A percentile compares a stretch with the other conserved stretches of the same genome.
These are phyloP conservation scores for Alloscopus bannaensis DNA, from an alignment of 2,888 invertebrate genomes.

Conservation along the genomic window DNA sequence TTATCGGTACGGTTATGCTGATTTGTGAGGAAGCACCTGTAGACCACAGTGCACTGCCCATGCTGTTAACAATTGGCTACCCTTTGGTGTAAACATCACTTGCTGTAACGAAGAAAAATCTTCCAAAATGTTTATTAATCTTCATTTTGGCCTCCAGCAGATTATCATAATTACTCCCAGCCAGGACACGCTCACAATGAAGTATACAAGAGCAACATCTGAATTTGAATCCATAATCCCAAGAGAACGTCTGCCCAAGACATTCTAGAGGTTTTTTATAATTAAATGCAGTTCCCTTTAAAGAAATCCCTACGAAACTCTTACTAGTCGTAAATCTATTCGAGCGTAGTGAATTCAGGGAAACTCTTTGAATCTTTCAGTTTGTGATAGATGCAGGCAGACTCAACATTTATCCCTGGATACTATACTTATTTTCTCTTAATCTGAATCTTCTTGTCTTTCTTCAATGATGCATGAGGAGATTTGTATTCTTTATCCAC, in stretches of 20 bases:
- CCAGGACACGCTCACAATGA: conserved; percentile 37
- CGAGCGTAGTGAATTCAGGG: conserved; percentile 8
- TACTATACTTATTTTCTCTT: too few species aligned
- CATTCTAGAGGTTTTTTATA: conserved; percentile 1
- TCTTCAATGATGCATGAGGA: neutral
- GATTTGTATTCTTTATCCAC: conserved; percentile 24
- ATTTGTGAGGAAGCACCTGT: too few species aligned
- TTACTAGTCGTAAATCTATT: neutral
- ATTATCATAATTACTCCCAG: conserved; percentile 69
- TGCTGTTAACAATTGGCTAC: too few species aligned
- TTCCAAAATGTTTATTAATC: conserved; percentile 53
- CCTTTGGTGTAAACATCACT: too few species aligned
- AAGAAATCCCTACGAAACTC: conserved; percentile 4
- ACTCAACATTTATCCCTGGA: too few species aligned
- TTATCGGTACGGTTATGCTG: too few species aligned
- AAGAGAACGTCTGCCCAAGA: neutral
- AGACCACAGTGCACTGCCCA: too few species aligned
- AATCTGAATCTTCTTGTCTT: neutral
- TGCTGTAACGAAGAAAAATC: neutral
- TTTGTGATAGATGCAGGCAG: too few species aligned
- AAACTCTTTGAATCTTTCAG: too few species aligned
- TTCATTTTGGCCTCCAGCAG: conserved; percentile 69
- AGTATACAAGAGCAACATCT: conserved; percentile 17
- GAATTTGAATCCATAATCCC: conserved; percentile 21
- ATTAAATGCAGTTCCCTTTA: conserved; percentile 32